phyloP scores from a whole-genome alignment of 2,113 vertebrate species.

The Hypomesus transpacificus region DNA sequence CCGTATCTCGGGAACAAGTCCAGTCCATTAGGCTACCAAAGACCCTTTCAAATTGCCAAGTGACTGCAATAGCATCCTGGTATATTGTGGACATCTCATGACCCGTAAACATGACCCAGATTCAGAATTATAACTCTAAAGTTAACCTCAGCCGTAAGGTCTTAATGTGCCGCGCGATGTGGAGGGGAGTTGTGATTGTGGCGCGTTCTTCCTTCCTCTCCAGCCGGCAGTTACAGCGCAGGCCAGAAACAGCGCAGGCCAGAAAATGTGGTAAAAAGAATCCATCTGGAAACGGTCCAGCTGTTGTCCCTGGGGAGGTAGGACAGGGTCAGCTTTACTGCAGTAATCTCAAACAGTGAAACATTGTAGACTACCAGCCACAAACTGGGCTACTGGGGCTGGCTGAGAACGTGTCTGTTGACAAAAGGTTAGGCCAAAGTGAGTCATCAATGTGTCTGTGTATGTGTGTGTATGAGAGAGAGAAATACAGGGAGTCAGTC shows the following conservation, averaged over 20 bases:
- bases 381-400: neutral
- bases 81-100: too few relatives aligned
- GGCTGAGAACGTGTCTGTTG: too few relatives aligned
- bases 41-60: too few relatives aligned
- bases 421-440: neutral
- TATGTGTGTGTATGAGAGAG: neutral
- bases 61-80: too few relatives aligned
- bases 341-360: too few relatives aligned
- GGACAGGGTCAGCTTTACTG: neutral
- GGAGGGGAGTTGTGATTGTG: neutral
- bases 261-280: slow-evolving; percentile 3
- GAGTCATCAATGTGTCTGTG: slow-evolving; percentile 3
- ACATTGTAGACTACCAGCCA: neutral
- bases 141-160: too few relatives aligned
- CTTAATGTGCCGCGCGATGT: neutral
- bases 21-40: too few relatives aligned
- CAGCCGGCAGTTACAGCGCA: slow-evolving; percentile 2
- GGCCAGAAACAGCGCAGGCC: neutral
- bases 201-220: neutral
- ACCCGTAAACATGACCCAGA: too few relatives aligned
- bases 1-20: too few relatives aligned
- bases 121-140: too few relatives aligned
- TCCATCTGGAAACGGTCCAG: slow-evolving; percentile 5
- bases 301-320: neutral
- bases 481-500: neutral